Evolutionary conservation across 2,113 vertebrate species (phyloP), one percentile per base, ranked within the genome.

Genomic region (Sturnus vulgaris): DNA sequence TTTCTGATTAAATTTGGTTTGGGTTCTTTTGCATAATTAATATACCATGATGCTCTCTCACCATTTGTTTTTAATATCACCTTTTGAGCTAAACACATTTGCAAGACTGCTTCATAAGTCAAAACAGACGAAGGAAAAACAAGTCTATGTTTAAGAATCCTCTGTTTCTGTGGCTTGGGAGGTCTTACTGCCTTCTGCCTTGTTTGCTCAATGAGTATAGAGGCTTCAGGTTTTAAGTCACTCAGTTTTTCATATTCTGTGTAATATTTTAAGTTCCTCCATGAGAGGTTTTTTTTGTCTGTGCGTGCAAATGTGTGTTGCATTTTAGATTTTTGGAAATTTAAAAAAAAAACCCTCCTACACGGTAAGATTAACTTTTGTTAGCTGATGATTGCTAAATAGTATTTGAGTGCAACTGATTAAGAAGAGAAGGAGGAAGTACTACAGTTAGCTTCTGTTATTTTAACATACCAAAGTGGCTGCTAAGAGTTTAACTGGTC

Each of bases 21-120:
- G 93, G 86, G 86, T 94, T 94, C 96, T 96, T 98, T 95, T 98
- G 91, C 97, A 97, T 98, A 97, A 98, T 98, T 97, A 98, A 98
- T 97, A 91, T 95, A 96, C 86, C 89, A 69, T 96, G 95, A 97
- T 97, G 95, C 95, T 97, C 93, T 96, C 96, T 97, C 97, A 96
- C 94, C 88, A 68, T 96, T 97, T 97, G 92, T 96, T 98, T 98
- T 97, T 96, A 97, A 91, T 97, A 96, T 91, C 73, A 92, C 85
- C 95, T 97, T 95, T 97, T 96, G 90, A 96, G 95, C 92, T 93
- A 96, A 95, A 94, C 61, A 72, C 65, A 60, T 95, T 96, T 83
- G 52, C 56, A 68, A 91, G 77, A 88, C 89, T 91, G 84, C 91
- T 92, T 91, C 46, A 7, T 88, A 80, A 92, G 44, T 93, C 84